Evolutionary conservation across 2,888 invertebrate genomes (phyloP), one percentile per base, ranked within the genome.

Genomic region (Lucinisca nassula): DNA sequence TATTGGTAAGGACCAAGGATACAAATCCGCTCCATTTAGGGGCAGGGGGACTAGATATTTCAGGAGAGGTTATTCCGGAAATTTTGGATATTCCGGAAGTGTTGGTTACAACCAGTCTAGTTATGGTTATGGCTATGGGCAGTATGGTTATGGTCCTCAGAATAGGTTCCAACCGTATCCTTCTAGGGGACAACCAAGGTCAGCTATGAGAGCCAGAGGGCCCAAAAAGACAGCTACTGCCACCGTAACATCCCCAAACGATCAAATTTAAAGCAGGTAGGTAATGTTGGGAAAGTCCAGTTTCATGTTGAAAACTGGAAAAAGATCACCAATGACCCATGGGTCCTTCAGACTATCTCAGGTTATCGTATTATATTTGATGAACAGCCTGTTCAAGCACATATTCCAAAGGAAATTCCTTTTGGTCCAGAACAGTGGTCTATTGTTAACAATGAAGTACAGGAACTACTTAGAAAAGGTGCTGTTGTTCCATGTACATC

Each of bases 281-380:
- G n/a, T n/a, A n/a, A n/a, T 30, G 21, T 35, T 37, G 67, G 37
- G 6, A 67, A 37, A 27, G 21, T 67, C 21, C 8, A 14, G 30
- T 30, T 37, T 35, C 21, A 10, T 67, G 17, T 27, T 67, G 14
- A 72, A 37, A 8, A 37, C 8, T 72, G 72, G 72, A 72, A 72
- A 72, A 6, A 10, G 27, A 27, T 27, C 4, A 70, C 70, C 14
- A 70, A 27, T 70, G 70, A 70, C 27, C 12, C 12, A 35, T 70
- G 70, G 70, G 32, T 70, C 3, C 27, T 70, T 10, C 12, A 70
- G 6, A 70, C 70, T 10, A 30, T 70, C 21, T 6, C 12, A 70
- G 70, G 70, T 27, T 70, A 72, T 40, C n/a, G 37, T 37, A 72
- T 72, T 37, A 37, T n/a, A 6, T 72, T 72, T 72, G 72, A 72